These are phyloP conservation scores for Cepphus grylle DNA, from an alignment of 2,113 vertebrate genomes.

Conservation along the genomic window DNA sequence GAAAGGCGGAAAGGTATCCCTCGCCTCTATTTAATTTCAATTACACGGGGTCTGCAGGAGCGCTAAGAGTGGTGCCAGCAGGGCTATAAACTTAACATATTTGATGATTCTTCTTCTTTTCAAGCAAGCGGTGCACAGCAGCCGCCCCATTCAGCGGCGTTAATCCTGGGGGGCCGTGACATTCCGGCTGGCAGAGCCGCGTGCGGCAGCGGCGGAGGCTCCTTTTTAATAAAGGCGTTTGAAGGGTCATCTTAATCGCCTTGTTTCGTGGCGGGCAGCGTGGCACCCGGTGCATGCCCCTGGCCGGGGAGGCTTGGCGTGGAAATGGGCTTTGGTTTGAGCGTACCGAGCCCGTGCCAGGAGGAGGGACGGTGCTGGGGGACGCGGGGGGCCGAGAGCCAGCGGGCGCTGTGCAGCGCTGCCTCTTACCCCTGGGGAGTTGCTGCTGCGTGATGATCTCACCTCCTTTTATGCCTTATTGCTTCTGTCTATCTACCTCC, in stretches of 20 bases:
- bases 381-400: not conserved
- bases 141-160: not conserved
- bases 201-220: accelerated
- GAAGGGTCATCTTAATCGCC: not conserved
- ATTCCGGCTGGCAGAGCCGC: not conserved
- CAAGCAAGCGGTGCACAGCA: not conserved
- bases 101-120: not conserved
- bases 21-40: not conserved
- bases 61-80: not conserved
- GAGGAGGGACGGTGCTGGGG: not conserved
- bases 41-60: not conserved
- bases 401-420: not conserved
- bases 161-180: not conserved
- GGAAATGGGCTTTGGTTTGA: not conserved
- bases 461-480: constrained; percentile 66
- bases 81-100: not conserved
- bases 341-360: accelerated
- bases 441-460: constrained; percentile 38
- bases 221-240: not conserved
- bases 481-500: constrained; percentile 56
- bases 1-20: not conserved
- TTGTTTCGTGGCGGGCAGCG: accelerated
- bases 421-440: not conserved
- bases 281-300: not conserved
- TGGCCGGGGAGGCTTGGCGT: accelerated